Conservation (phyloP, 1,140 invertebrate genomes). For the Heliconius melpomene region DNA sequence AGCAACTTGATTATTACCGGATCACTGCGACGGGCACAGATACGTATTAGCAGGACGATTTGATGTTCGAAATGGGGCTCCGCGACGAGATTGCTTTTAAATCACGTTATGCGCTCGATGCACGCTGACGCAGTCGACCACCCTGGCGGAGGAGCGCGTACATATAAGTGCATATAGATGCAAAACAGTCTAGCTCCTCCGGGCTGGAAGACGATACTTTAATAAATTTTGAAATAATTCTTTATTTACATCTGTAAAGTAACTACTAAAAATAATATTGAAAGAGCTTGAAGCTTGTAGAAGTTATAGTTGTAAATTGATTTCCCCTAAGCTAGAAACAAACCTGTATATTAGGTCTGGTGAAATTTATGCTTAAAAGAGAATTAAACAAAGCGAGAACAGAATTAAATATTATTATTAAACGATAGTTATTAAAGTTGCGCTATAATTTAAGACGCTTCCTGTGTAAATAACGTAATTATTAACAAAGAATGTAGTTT, state of each 20-base stretch:
- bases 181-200: not conserved
- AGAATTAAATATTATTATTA: no score
- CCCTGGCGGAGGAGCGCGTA: not conserved
- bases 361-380: no score
- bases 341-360: no score
- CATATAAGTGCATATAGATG: not conserved
- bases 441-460: not conserved
- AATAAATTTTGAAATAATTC: no score
- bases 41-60: conserved; percentile 29
- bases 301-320: no score
- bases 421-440: not conserved
- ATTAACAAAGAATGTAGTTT: no score
- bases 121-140: conserved; percentile 25
- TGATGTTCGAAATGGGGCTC: conserved; percentile 42
- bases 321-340: no score
- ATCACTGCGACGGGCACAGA: conserved; percentile 14
- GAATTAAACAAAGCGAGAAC: no score
- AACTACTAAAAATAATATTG: no score
- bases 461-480: no score
- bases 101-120: conserved; percentile 43
- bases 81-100: conserved; percentile 47
- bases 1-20: not conserved
- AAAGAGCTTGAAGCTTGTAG: no score
- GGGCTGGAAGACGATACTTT: not conserved
- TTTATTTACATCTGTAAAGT: no score